phyloP scores from a whole-genome alignment of 2,797 vertebrate species.

The Hafferia zeledoni region DNA sequence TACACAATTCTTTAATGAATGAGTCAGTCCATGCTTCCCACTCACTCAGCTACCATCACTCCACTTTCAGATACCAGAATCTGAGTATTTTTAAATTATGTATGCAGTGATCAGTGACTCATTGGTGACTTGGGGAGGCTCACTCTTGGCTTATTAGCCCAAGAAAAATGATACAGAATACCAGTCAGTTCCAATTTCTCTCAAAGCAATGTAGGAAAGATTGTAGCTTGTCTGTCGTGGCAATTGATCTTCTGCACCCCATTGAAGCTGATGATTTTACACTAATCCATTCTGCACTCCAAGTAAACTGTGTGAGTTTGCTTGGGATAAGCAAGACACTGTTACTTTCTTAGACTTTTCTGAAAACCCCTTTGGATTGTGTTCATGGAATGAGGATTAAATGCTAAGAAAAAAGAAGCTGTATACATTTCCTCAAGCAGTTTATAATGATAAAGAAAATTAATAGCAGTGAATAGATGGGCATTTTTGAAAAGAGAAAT shows the following conservation, averaged over 20 bases:
- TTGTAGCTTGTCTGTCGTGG: not conserved
- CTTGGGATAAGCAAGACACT: not conserved
- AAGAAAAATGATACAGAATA: not conserved
- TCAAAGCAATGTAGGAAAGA: not conserved
- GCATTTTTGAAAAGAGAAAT: not conserved
- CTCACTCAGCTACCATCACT: not conserved
- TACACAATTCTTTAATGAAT: not conserved
- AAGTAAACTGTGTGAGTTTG: not conserved
- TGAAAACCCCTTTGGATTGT: not conserved
- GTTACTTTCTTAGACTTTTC: not conserved
- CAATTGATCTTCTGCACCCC: not conserved
- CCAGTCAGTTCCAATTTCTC: not conserved
- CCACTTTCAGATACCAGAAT: not conserved
- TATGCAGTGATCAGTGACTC: not conserved
- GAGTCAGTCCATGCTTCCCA: not conserved
- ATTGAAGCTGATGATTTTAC: not conserved
- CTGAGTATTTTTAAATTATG: not conserved
- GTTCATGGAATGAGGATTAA: not conserved
- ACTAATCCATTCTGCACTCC: not conserved
- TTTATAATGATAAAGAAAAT: not conserved
- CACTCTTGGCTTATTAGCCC: not conserved
- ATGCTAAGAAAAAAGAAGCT: constrained; percentile 5
- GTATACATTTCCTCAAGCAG: not conserved
- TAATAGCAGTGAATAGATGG: constrained; percentile 3
- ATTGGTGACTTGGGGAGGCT: not conserved